phyloP scores from a whole-genome alignment of 2,888 invertebrate genomes.

The Agrotis ipsilon region DNA sequence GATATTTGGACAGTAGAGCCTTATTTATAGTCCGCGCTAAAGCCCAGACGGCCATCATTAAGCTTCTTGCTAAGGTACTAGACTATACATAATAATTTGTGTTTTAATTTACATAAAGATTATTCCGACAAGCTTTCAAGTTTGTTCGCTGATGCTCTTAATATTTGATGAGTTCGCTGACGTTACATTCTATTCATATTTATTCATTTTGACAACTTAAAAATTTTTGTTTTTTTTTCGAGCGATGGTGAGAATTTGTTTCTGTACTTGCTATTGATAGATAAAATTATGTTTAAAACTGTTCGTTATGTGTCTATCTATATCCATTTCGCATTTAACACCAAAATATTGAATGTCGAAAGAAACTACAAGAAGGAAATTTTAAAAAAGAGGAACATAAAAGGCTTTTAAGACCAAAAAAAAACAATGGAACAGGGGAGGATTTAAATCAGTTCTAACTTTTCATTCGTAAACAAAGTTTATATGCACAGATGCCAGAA shows the following conservation, averaged over 20 bases:
- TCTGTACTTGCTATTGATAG: neutral
- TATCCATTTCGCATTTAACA: neutral
- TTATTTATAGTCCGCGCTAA: slow-evolving; percentile 80
- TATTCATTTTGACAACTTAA: slow-evolving; percentile 13
- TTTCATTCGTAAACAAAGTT: slow-evolving; percentile 86
- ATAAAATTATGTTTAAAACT: neutral
- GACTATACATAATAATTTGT: slow-evolving; percentile 73
- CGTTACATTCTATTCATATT: neutral
- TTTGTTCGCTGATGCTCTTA: slow-evolving; percentile 26
- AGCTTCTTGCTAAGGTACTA: slow-evolving; percentile 74
- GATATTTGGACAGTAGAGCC: slow-evolving; percentile 79
- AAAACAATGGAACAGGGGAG: slow-evolving; percentile 63
- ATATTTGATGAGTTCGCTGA: slow-evolving; percentile 25
- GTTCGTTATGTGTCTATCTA: no score
- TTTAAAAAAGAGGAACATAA: slow-evolving; percentile 17
- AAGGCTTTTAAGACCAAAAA: slow-evolving; percentile 32
- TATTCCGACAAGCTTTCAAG: slow-evolving; percentile 38
- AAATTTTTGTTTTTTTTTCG: neutral
- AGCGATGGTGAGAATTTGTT: no score
- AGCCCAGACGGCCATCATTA: slow-evolving; percentile 73
- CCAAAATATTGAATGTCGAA: neutral
- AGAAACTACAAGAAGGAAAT: neutral
- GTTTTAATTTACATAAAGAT: slow-evolving; percentile 66
- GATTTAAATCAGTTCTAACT: slow-evolving; percentile 81
- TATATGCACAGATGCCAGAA: slow-evolving; percentile 86